phyloP scores from a whole-genome alignment of 2,888 invertebrate genomes.

The Nowickia ferox region DNA sequence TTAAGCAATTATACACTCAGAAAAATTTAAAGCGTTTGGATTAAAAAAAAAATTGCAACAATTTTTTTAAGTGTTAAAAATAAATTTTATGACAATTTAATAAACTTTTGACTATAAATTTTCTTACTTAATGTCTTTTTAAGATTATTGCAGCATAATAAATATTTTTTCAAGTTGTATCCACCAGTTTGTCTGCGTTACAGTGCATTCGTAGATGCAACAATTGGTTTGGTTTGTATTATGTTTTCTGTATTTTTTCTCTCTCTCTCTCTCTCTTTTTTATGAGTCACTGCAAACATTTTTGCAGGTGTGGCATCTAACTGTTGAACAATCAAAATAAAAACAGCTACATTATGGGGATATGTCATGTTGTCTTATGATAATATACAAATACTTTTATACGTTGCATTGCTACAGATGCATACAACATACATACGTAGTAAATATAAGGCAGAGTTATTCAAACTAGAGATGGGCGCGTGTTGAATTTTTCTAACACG shows the following conservation, averaged over 20 bases:
- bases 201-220: constrained; percentile 38
- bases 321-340: constrained; percentile 65
- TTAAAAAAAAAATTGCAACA: too few species aligned
- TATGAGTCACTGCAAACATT: constrained; percentile 66
- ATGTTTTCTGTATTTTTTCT: constrained; percentile 15
- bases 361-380: constrained; percentile 64
- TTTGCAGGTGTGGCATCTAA: constrained; percentile 78
- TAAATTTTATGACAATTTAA: too few species aligned
- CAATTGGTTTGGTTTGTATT: constrained; percentile 38
- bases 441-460: too few species aligned
- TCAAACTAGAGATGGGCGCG: too few species aligned
- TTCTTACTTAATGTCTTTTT: too few species aligned
- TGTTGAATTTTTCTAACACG: too few species aligned
- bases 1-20: neutral
- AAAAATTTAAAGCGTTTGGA: neutral
- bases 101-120: too few species aligned
- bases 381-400: neutral
- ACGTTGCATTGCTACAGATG: neutral
- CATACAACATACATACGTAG: neutral
- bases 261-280: constrained; percentile 15
- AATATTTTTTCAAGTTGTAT: constrained; percentile 14
- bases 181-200: neutral
- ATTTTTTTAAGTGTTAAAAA: neutral
- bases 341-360: constrained; percentile 59
- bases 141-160: neutral